Evolutionary conservation across 2,888 invertebrate genomes (phyloP), one percentile per base, ranked within the genome.

Genomic region (Sesia bembeciformis): DNA sequence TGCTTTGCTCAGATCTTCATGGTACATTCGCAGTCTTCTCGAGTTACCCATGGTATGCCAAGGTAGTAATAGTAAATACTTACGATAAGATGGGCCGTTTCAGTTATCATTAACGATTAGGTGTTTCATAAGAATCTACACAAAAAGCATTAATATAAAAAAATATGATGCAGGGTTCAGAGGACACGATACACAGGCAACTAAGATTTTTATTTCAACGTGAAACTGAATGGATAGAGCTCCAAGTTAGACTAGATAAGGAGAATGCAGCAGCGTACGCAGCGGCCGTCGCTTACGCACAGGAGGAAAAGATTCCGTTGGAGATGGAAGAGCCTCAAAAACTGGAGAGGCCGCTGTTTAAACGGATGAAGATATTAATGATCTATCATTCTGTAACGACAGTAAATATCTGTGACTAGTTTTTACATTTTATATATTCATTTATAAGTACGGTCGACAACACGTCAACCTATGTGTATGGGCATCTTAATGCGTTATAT

Each of bases 101-200:
- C n/a, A n/a, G n/a, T n/a, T n/a, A n/a, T n/a, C n/a, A n/a, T n/a
- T n/a, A n/a, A n/a, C n/a, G n/a, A n/a, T n/a, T n/a, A n/a, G n/a
- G n/a, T n/a, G 23, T 23, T 23, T 23, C 23, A 23, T 23, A 23
- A 23, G 23, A 23, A 23, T 23, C 23, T 23, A 23, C 23, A 23
- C 1, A 1, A 23, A 23, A 23, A 23, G 23, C 23, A 23, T 23
- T 23, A 23, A 23, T 23, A 23, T 23, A 1, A 23, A 23, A 23
- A 23, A 23, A 23, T 23, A 23, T 23, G 23, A 23, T 23, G 8
- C 57, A 90, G 90, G 90, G 90, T 5, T 90, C 90, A 39, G 90
- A 90, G 72, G 89, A 90, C 60, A 84, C 86, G 46, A 63, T 90
- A 7, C 74, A 84, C 55, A 77, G 84, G 54, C 85, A 89, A 59